A percentile compares a stretch with the other conserved stretches of the same genome.
Evolutionary conservation across 2,888 invertebrate species (phyloP).

Genomic region (Callinectes sapidus): DNA sequence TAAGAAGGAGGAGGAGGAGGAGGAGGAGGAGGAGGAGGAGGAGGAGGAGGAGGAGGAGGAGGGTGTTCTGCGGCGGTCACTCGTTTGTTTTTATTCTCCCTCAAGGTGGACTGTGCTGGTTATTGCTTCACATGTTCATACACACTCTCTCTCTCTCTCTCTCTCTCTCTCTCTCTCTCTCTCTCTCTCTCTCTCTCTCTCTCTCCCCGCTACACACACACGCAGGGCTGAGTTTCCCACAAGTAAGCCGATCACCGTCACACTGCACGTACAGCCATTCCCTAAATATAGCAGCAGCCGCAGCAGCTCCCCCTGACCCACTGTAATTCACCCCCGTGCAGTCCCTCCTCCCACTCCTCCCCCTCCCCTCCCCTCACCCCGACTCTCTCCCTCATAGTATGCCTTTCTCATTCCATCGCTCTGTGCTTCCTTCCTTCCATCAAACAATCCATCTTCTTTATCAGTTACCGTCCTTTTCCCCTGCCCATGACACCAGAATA

Average conservation of each 20-base stretch:
- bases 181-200: background rate
- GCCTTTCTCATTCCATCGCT: background rate
- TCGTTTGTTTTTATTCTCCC: background rate
- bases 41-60: background rate
- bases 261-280: background rate
- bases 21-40: background rate
- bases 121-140: background rate
- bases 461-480: background rate
- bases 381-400: background rate
- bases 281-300: background rate
- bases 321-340: background rate
- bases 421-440: background rate
- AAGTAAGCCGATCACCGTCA: background rate
- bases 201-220: background rate
- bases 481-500: background rate
- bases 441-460: background rate
- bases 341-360: background rate
- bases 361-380: background rate
- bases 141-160: background rate
- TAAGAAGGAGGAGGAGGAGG: background rate
- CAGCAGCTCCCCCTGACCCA: background rate
- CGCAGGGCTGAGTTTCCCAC: background rate
- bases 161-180: constrained; percentile 3
- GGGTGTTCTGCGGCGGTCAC: background rate
- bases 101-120: background rate